Percentiles rank a stretch among this genome's conserved stretches.
Conservation (phyloP, 2,113 vertebrate species). For the Amazona guildingii region DNA sequence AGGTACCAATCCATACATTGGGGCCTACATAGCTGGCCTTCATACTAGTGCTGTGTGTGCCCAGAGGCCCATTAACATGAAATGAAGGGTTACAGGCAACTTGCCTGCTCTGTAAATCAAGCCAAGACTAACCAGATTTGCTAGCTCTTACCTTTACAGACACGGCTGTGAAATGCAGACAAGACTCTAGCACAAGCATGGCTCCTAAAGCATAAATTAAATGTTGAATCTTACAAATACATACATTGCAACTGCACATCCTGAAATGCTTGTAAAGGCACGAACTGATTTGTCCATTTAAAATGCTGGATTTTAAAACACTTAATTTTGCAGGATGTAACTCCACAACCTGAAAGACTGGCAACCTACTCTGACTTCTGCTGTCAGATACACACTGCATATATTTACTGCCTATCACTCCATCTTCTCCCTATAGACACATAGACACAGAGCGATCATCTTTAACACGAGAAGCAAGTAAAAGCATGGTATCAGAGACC, state of each 20-base stretch:
- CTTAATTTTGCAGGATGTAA: background rate
- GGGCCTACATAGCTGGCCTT: background rate
- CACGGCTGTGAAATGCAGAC: background rate
- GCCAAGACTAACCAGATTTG: background rate
- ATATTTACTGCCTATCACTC: background rate
- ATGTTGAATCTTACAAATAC: background rate
- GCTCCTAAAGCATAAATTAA: background rate
- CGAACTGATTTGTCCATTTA: background rate
- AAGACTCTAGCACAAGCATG: background rate
- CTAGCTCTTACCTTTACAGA: constrained; percentile 18
- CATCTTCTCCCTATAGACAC: background rate
- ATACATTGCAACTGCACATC: background rate
- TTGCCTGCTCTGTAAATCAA: background rate
- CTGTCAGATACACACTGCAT: background rate
- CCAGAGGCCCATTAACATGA: background rate
- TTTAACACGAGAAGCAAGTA: background rate
- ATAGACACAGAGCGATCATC: fast-evolving
- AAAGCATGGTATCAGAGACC: background rate
- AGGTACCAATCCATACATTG: background rate
- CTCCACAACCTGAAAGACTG: background rate
- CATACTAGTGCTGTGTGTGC: background rate
- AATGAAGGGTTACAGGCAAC: background rate
- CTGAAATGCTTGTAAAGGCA: background rate
- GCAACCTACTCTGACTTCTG: background rate
- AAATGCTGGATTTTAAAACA: background rate